Evolutionary conservation across 1,140 invertebrate species (phyloP).

Genomic region (Ladona fulva): DNA sequence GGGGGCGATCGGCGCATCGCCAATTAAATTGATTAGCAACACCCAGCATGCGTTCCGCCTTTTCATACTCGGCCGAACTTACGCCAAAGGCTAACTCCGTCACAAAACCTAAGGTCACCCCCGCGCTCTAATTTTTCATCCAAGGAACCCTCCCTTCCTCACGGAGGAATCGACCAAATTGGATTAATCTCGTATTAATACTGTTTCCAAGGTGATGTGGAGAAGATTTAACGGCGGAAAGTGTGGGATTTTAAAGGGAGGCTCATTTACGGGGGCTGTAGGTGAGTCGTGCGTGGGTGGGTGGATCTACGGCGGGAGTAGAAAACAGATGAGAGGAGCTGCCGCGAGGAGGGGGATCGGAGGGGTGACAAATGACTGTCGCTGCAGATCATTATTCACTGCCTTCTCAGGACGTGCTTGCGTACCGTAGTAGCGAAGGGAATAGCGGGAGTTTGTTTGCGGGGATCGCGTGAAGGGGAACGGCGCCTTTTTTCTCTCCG

Average conservation of each 20-base stretch:
- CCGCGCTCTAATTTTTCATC: not conserved
- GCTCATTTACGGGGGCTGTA: not conserved
- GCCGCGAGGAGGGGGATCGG: not conserved
- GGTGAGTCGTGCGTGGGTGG: not conserved
- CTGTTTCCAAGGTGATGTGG: not conserved
- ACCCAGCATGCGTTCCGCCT: no score
- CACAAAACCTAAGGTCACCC: no score
- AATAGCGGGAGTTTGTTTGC: not conserved
- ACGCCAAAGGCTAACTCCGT: no score
- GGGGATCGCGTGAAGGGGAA: not conserved
- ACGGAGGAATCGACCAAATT: not conserved
- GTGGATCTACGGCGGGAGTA: not conserved
- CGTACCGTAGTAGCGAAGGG: not conserved
- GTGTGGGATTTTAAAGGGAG: not conserved
- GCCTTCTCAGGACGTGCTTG: not conserved
- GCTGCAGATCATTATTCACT: not conserved
- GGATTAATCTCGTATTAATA: constrained; percentile 7
- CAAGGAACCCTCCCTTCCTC: not conserved
- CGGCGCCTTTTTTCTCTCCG: not conserved
- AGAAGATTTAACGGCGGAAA: not conserved
- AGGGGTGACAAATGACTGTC: constrained; percentile 3
- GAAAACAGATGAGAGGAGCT: not conserved
- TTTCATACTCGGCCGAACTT: no score
- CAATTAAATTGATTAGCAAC: no score
- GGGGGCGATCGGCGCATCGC: no score